Evolutionary conservation across 2,888 invertebrate genomes (phyloP), one percentile per base, ranked within the genome.

Genomic region (Hyles lineata): DNA sequence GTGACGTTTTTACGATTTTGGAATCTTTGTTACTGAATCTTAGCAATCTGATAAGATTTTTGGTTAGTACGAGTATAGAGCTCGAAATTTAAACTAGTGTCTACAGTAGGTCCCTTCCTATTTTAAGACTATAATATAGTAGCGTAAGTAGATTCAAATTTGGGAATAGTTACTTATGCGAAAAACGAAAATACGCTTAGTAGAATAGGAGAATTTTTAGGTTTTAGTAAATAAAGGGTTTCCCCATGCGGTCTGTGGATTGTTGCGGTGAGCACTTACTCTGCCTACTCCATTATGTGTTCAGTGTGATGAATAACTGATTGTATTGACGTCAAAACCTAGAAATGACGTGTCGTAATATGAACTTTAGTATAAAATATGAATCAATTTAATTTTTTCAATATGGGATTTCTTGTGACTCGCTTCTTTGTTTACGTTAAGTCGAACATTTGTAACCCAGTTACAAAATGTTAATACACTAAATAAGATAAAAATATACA

Each of bases 281-380:
- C 23, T 43, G 17, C 67, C 23, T 50, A 43, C 43, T 15, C 43
- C 67, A 50, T 67, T 67, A 43, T 62, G 32, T 32, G 19, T 17
- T 43, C 21, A 43, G 50, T 17, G 25, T 17, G 7, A 63, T 35
- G 35, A 43, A 43, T 67, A 67, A 67, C 17, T 23, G n/a, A n/a
- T 60, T 23, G 23, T 21, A 67, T 50, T 67, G 67, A 67, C 67
- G 67, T 67, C 67, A 67, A 50, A 62, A 3, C 11, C 6, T 19
- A 29, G 32, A 23, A 43, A 67, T 67, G 67, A 63, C 43, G 23
- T 67, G 67, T 63, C 43, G 9, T 23, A 55, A 55, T 55, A 67
- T 67, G 67, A 67, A 67, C 67, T 43, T 67, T 67, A 23, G 19
- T 50, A 23, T 19, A 17, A 62, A 61, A 50, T 67, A 50, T 50